phyloP scores from a whole-genome alignment of 1,140 invertebrate species.

The Zaprionus nigranus region DNA sequence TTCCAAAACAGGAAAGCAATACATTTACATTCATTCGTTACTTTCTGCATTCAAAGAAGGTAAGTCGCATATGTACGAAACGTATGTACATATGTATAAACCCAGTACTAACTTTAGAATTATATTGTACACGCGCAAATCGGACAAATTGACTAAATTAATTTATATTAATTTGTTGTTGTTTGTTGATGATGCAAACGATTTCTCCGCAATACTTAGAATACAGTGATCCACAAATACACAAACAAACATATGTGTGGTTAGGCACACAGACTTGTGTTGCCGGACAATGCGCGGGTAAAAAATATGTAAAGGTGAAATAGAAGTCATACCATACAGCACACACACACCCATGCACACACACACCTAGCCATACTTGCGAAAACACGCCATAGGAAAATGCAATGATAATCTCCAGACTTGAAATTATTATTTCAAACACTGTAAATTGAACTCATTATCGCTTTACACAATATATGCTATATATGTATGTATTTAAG shows the following conservation, averaged over 20 bases:
- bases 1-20: slow-evolving; percentile 69
- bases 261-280: slow-evolving; percentile 27
- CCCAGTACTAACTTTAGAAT: neutral
- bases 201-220: slow-evolving; percentile 56
- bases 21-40: slow-evolving; percentile 27
- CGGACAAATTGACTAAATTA: slow-evolving; percentile 29
- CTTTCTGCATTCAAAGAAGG: slow-evolving; percentile 47
- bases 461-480: slow-evolving; percentile 39
- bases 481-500: neutral
- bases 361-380: slow-evolving; percentile 15
- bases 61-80: slow-evolving; percentile 39
- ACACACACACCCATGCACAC: slow-evolving; percentile 34
- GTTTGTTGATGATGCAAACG: slow-evolving; percentile 64
- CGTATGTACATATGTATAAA: neutral
- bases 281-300: slow-evolving; percentile 33
- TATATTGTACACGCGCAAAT: slow-evolving; percentile 2
- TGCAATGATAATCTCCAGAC: slow-evolving; percentile 63
- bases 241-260: slow-evolving; percentile 12
- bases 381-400: slow-evolving; percentile 61
- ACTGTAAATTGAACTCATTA: slow-evolving; percentile 3
- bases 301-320: slow-evolving; percentile 78
- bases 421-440: slow-evolving; percentile 46
- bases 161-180: slow-evolving; percentile 31
- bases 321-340: slow-evolving; percentile 77
- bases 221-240: slow-evolving; percentile 35